Conservation (phyloP, 2,888 invertebrate genomes). For the Drepana falcataria region DNA sequence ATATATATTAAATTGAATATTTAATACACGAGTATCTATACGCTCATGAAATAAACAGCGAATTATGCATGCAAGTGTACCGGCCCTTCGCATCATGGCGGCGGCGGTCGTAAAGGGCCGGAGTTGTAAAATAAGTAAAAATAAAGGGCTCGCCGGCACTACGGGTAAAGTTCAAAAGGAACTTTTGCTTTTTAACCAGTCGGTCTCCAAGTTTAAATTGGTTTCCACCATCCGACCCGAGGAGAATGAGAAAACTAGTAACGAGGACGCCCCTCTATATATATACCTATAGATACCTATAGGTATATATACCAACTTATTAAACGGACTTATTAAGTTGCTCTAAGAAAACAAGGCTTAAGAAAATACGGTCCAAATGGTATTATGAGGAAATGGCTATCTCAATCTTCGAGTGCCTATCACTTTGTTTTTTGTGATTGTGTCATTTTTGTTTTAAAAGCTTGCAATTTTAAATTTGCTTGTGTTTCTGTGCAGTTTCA, state of each 20-base stretch:
- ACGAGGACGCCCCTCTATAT: constrained; percentile 38
- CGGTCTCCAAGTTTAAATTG: constrained; percentile 72
- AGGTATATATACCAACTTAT: constrained; percentile 27
- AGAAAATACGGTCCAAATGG: constrained; percentile 2
- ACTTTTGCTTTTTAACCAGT: constrained; percentile 73
- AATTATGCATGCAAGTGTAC: constrained; percentile 37
- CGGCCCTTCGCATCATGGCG: constrained; percentile 50
- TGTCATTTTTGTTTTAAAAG: no score
- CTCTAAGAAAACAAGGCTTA: constrained; percentile 3
- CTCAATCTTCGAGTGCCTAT: not conserved
- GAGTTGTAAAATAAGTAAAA: constrained; percentile 62
- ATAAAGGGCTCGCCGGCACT: constrained; percentile 51
- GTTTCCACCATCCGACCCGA: constrained; percentile 51
- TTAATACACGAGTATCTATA: not conserved
- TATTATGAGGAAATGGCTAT: not conserved
- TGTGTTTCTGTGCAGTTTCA: no score
- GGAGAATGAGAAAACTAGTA: constrained; percentile 58
- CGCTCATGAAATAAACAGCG: constrained; percentile 21
- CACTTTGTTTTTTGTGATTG: no score
- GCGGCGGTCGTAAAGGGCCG: constrained; percentile 54
- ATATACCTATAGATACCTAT: constrained; percentile 17
- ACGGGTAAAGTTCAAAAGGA: constrained; percentile 57
- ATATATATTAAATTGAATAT: not conserved
- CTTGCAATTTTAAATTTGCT: no score
- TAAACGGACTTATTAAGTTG: constrained; percentile 25